Percentiles rank a stretch among this genome's conserved stretches.
These are phyloP conservation scores for Metellina segmentata DNA, from an alignment of 2,888 invertebrate genomes.

Conservation along the genomic window DNA sequence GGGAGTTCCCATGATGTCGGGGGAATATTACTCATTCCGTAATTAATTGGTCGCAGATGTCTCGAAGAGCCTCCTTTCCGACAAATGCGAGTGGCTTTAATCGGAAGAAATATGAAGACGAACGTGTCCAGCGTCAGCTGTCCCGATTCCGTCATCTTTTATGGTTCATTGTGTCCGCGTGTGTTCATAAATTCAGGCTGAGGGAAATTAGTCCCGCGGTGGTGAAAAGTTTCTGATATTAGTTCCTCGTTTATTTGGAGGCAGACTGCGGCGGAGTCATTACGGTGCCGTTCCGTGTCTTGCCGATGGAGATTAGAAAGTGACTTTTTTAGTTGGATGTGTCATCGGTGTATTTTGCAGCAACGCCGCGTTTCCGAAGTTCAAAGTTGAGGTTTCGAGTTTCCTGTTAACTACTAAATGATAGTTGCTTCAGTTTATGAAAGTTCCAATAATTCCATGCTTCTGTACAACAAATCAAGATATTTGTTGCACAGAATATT, in stretches of 20 bases:
- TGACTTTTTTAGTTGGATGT: neutral
- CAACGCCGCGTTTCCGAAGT: neutral
- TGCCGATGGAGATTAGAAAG: neutral
- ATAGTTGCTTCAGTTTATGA: too few species aligned
- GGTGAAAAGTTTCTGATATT: neutral
- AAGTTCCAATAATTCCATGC: too few species aligned
- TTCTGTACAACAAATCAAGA: too few species aligned
- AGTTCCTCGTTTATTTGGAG: neutral
- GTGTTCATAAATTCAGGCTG: conserved; percentile 38
- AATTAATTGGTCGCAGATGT: conserved; percentile 55
- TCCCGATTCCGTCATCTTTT: conserved; percentile 50
- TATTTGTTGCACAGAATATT: too few species aligned
- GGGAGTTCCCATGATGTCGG: conserved; percentile 3
- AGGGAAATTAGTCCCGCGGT: neutral
- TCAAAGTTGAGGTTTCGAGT: too few species aligned
- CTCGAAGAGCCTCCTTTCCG: conserved; percentile 18
- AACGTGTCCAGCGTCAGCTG: neutral
- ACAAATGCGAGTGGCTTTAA: neutral
- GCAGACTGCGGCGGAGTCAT: neutral
- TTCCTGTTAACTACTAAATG: too few species aligned
- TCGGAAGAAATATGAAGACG: conserved; percentile 48
- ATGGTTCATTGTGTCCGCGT: conserved; percentile 37
- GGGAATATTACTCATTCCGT: conserved; percentile 1
- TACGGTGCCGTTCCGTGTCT: neutral
- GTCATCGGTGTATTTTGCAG: neutral